Conservation (phyloP, 2,113 vertebrate species). For the Neotoma lepida region DNA sequence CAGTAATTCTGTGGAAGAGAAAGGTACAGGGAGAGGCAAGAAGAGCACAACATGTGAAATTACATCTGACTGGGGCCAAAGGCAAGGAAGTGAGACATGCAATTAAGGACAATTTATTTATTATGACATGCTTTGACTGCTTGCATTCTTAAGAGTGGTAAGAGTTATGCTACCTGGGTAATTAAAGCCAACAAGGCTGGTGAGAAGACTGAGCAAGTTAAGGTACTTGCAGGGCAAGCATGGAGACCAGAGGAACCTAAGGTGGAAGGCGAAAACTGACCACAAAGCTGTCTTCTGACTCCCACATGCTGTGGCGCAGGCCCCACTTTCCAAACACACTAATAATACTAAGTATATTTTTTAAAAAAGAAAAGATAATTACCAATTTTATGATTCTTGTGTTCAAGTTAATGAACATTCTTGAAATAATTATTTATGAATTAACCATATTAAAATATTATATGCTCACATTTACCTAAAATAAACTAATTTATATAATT, state of each 20-base stretch:
- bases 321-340: not conserved
- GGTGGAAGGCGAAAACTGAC: not conserved
- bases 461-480: constrained; percentile 24
- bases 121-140: not conserved
- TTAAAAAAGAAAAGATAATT: not conserved
- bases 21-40: not conserved
- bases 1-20: not conserved
- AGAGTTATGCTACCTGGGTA: not conserved
- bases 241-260: not conserved
- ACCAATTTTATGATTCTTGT: not conserved
- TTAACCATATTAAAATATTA: constrained; percentile 10
- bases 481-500: constrained; percentile 25
- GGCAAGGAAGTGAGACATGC: not conserved
- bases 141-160: not conserved
- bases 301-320: not conserved
- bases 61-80: not conserved
- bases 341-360: not conserved
- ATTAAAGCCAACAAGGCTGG: not conserved
- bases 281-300: not conserved
- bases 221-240: not conserved
- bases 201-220: not conserved
- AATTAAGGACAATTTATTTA: constrained; percentile 4
- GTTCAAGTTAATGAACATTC: not conserved
- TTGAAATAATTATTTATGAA: constrained; percentile 28
- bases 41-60: not conserved